Evolutionary conservation across 2,113 vertebrate genomes (phyloP).

Genomic region (Glareola pratincola): DNA sequence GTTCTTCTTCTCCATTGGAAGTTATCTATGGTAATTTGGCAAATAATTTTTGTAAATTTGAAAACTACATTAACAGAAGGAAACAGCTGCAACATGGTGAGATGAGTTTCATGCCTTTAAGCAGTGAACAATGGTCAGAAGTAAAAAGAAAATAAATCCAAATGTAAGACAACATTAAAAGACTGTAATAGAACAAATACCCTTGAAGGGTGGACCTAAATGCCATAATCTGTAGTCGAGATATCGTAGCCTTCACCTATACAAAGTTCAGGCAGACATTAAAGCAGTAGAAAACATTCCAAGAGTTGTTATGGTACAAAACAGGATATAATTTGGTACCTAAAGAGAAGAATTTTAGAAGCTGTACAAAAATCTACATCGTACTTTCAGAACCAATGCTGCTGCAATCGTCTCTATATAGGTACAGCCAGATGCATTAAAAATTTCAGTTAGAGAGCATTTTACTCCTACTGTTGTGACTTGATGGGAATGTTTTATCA

Average conservation of each 20-base stretch:
- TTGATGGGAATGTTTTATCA: not conserved
- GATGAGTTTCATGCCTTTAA: not conserved
- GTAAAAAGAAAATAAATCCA: not conserved
- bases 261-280: not conserved
- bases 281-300: not conserved
- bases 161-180: not conserved
- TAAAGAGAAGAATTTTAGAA: not conserved
- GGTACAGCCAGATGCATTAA: not conserved
- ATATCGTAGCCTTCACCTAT: not conserved
- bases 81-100: not conserved
- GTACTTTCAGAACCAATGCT: not conserved
- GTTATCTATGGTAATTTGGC: not conserved
- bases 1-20: not conserved
- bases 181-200: not conserved
- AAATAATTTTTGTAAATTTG: not conserved
- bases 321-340: not conserved
- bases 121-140: not conserved
- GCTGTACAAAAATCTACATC: not conserved
- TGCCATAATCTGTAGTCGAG: not conserved
- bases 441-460: not conserved
- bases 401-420: not conserved
- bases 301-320: not conserved
- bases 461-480: not conserved
- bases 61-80: not conserved
- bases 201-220: not conserved